A percentile compares a stretch with the other conserved stretches of the same genome.
These are phyloP conservation scores for Portunus trituberculatus DNA, from an alignment of 1,140 invertebrate genomes.

Conservation along the genomic window DNA sequence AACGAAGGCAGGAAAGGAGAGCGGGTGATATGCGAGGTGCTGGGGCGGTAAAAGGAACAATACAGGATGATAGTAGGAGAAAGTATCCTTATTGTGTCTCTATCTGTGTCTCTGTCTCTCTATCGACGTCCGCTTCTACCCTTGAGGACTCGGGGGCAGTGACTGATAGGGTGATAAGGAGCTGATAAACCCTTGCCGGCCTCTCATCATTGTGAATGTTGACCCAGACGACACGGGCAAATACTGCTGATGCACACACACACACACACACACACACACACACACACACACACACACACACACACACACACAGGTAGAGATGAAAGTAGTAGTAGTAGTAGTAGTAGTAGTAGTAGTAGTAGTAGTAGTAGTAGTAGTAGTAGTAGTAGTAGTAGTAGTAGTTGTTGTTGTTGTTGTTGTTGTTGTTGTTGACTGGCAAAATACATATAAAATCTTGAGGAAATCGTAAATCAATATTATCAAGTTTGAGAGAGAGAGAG, in stretches of 20 bases:
- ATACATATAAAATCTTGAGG: too few relatives aligned
- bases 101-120: too few relatives aligned
- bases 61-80: not conserved
- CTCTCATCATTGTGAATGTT: not conserved
- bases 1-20: not conserved
- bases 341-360: not conserved
- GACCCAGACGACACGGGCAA: not conserved
- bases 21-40: not conserved
- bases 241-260: too few relatives aligned
- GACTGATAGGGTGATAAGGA: conserved; percentile 27
- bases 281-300: too few relatives aligned
- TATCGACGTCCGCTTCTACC: not conserved
- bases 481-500: not conserved
- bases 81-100: not conserved
- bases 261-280: too few relatives aligned
- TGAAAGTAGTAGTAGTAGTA: not conserved
- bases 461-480: too few relatives aligned
- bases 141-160: not conserved
- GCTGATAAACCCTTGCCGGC: not conserved
- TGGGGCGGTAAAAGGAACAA: not conserved
- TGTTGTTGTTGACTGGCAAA: too few relatives aligned
- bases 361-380: not conserved
- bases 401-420: not conserved
- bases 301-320: too few relatives aligned
- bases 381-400: conserved; percentile 22